Evolutionary conservation across 2,888 invertebrate species (phyloP).

Genomic region (Drosophila sordidula): DNA sequence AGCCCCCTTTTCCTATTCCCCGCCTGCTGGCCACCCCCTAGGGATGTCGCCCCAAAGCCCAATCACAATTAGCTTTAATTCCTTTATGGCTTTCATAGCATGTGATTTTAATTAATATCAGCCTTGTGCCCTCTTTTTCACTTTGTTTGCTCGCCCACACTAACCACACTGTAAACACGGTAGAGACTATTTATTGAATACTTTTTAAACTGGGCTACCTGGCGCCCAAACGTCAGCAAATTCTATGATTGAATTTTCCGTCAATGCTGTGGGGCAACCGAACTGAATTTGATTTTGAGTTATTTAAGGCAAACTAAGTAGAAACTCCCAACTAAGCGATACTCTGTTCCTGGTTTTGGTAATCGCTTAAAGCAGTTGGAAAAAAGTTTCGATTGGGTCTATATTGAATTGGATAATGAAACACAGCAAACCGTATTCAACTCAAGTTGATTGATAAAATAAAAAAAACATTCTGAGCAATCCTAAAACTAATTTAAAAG

Average conservation of each 20-base stretch:
- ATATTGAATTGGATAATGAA: too few relatives aligned
- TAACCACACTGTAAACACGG: neutral
- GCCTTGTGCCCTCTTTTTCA: constrained; percentile 28
- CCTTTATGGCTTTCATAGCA: constrained; percentile 54
- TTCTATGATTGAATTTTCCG: constrained; percentile 13
- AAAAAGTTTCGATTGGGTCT: too few relatives aligned
- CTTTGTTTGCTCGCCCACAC: constrained; percentile 6
- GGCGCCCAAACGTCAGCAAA: constrained; percentile 11
- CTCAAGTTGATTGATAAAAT: too few relatives aligned
- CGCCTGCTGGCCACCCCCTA: neutral
- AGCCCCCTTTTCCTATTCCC: neutral
- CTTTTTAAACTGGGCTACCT: constrained; percentile 6
- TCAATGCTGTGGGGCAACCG: neutral
- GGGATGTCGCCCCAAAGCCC: neutral
- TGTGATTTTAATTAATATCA: constrained; percentile 71
- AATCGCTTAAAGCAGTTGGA: too few relatives aligned
- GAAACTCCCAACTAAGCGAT: too few relatives aligned
- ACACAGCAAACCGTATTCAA: too few relatives aligned
- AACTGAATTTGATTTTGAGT: too few relatives aligned
- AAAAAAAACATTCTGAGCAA: too few relatives aligned
- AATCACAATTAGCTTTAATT: constrained; percentile 38
- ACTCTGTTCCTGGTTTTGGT: too few relatives aligned
- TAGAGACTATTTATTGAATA: neutral
- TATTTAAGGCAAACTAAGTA: too few relatives aligned
- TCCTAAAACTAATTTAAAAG: too few relatives aligned